A percentile compares a stretch with the other conserved stretches of the same genome.
Evolutionary conservation across 1,140 invertebrate species (phyloP).

Genomic region (Halesus radiatus): DNA sequence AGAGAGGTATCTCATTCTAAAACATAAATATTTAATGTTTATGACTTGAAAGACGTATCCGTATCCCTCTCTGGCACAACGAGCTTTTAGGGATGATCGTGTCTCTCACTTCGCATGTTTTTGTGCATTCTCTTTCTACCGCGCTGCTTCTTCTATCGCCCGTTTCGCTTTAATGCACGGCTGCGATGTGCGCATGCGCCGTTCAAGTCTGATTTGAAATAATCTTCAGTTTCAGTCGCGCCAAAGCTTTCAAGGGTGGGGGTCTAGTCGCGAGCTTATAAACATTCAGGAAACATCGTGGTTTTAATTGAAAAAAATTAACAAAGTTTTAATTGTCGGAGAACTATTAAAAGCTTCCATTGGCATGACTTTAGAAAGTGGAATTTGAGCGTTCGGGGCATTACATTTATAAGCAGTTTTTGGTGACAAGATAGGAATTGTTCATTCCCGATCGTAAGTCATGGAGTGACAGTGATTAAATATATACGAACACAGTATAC

Average conservation of each 20-base stretch:
- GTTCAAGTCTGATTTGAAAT: slow-evolving; percentile 35
- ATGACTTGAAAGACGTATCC: slow-evolving; percentile 33
- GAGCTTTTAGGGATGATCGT: slow-evolving; percentile 12
- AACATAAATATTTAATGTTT: slow-evolving; percentile 50
- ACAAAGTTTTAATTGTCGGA: slow-evolving; percentile 4
- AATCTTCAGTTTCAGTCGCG: slow-evolving; percentile 42
- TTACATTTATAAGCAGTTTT: slow-evolving; percentile 17
- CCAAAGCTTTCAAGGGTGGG: slow-evolving; percentile 19
- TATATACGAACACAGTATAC: background rate
- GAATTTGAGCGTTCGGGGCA: background rate
- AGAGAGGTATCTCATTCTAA: slow-evolving; percentile 35
- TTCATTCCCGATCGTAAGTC: background rate
- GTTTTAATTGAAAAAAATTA: slow-evolving; percentile 31
- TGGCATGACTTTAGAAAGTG: background rate
- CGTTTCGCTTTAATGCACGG: slow-evolving; percentile 23
- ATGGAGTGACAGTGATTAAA: slow-evolving; percentile 33
- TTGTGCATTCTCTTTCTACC: slow-evolving; percentile 50
- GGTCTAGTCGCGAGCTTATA: slow-evolving; percentile 2
- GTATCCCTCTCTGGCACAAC: slow-evolving; percentile 14
- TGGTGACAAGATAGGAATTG: background rate
- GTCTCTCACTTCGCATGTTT: slow-evolving; percentile 48
- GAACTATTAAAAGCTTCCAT: slow-evolving; percentile 3
- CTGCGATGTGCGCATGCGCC: slow-evolving; percentile 38
- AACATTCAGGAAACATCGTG: background rate
- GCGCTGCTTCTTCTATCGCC: background rate